Base-by-base conservation (phyloP, 2,888 invertebrate species). In the Dynastes hyllus region DNA sequence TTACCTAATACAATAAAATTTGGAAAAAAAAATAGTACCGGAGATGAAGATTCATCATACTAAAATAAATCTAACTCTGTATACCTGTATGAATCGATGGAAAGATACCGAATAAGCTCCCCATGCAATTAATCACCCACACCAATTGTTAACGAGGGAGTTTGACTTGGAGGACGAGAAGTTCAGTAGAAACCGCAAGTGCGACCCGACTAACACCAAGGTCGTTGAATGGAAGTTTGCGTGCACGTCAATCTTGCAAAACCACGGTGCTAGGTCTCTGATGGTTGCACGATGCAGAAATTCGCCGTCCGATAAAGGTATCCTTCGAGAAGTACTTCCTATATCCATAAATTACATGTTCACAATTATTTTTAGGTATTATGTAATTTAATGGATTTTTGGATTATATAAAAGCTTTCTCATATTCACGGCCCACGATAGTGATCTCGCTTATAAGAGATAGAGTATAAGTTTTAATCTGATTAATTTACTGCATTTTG, bases 111-210 rank as follows among this genome's bases (percentile, higher is more conserved):
- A 40, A 58, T 58, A 71, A 40, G 16, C 58, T 40, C 45, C 40
- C 40, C 40, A 66, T 37, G 53, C 16, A 53, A 76, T 76, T 73
- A 73, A 73, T 58, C 40, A 73, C 55, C 22, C 32, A 61, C 40
- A 40, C 58, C 58, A 40, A 58, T 73, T 73, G 61, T 73, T 73
- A 55, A 45, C 16, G 58, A 32, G 16, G 40, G 40, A 27, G 58
- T 45, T 73, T 32, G 29, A 22, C 3, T 40, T 32, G 6, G 40
- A 27, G 58, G 40, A 37, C 55, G 71, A 37, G 58, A 66, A 51
- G 32, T 76, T 63, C 40, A 66, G 16, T 16, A 66, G 76, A 76
- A 76, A 76, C 66, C 66, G 65, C 76, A 76, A 76, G 53, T 76
- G 65, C 11, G 63, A 53, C 37, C 75, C 67, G 76, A 66, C 40